Evolutionary conservation across 1,140 invertebrate genomes (phyloP).

Genomic region (Drosophila subpulchrella): DNA sequence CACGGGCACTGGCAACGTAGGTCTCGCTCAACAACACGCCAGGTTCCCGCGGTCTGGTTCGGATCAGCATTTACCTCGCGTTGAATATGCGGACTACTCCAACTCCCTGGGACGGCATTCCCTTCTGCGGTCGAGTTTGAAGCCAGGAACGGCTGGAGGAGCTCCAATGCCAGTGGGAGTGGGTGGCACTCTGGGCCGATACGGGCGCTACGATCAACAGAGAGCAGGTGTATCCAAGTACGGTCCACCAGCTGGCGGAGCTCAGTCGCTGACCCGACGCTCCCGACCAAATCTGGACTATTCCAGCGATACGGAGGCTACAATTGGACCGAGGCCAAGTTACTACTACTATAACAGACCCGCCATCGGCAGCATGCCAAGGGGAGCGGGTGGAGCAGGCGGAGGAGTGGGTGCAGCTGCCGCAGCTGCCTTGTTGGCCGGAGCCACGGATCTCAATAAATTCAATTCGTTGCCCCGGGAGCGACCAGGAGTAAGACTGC

Average conservation of each 20-base stretch:
- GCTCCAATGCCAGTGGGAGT: slow-evolving; percentile 72
- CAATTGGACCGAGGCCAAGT: slow-evolving; percentile 90
- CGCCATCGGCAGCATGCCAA: slow-evolving; percentile 85
- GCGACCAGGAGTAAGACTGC: slow-evolving; percentile 86
- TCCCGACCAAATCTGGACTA: slow-evolving; percentile 92
- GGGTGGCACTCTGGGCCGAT: slow-evolving; percentile 82
- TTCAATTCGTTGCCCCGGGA: slow-evolving; percentile 91
- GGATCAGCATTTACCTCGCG: slow-evolving; percentile 92
- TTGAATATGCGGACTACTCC: slow-evolving; percentile 90
- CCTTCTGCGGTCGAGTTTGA: slow-evolving; percentile 90
- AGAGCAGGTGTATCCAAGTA: slow-evolving; percentile 69
- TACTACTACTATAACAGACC: slow-evolving; percentile 90
- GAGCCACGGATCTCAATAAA: slow-evolving; percentile 85
- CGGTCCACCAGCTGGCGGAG: slow-evolving; percentile 72
- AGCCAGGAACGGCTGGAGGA: slow-evolving; percentile 86
- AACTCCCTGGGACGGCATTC: slow-evolving; percentile 90
- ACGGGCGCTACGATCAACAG: slow-evolving; percentile 83
- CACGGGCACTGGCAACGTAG: slow-evolving; percentile 84
- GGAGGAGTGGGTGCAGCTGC: slow-evolving; percentile 58
- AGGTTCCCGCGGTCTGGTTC: slow-evolving; percentile 91
- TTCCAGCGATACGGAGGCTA: slow-evolving; percentile 97
- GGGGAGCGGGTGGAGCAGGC: slow-evolving; percentile 85
- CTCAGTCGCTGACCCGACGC: slow-evolving; percentile 87
- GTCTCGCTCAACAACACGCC: slow-evolving; percentile 77
- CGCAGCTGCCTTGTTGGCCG: slow-evolving; percentile 77